Conservation (phyloP, 2,888 invertebrate genomes). For the Ischnus inquisitorius region DNA sequence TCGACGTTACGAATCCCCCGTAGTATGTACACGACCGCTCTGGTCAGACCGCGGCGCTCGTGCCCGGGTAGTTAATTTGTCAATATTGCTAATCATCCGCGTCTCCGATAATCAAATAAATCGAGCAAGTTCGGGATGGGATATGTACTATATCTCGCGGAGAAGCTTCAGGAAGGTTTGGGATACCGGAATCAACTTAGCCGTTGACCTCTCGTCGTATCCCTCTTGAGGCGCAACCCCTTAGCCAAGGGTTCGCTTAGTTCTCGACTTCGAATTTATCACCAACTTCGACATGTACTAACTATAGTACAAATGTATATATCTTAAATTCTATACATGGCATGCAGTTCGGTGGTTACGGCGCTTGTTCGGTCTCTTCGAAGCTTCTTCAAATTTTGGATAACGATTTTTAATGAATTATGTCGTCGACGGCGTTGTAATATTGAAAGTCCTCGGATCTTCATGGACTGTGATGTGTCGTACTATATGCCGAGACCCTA, state of each 20-base stretch:
- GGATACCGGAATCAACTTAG: constrained; percentile 52
- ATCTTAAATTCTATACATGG: constrained; percentile 25
- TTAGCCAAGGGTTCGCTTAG: constrained; percentile 21
- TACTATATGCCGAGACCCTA: constrained; percentile 64
- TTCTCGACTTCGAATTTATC: constrained; percentile 10
- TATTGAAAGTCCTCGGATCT: not conserved
- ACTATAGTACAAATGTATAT: not conserved
- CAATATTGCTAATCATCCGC: constrained; percentile 80
- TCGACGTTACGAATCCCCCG: constrained; percentile 13
- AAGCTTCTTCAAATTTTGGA: not conserved
- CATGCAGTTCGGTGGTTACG: not conserved
- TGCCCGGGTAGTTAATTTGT: constrained; percentile 75
- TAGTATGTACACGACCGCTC: constrained; percentile 29
- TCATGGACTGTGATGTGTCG: constrained; percentile 45
- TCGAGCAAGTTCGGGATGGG: constrained; percentile 75
- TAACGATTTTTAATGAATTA: not conserved
- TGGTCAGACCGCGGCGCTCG: constrained; percentile 13
- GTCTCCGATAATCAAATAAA: constrained; percentile 77
- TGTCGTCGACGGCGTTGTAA: constrained; percentile 2
- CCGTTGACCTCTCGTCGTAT: constrained; percentile 44
- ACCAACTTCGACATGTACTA: constrained; percentile 7
- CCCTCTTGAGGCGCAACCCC: constrained; percentile 18
- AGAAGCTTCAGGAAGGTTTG: constrained; percentile 14
- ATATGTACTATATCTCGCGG: constrained; percentile 25
- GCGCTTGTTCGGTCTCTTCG: not conserved